phyloP scores from a whole-genome alignment of 37 sponge, comb jelly and placozoan genomes.

The Bolinopsis microptera region DNA sequence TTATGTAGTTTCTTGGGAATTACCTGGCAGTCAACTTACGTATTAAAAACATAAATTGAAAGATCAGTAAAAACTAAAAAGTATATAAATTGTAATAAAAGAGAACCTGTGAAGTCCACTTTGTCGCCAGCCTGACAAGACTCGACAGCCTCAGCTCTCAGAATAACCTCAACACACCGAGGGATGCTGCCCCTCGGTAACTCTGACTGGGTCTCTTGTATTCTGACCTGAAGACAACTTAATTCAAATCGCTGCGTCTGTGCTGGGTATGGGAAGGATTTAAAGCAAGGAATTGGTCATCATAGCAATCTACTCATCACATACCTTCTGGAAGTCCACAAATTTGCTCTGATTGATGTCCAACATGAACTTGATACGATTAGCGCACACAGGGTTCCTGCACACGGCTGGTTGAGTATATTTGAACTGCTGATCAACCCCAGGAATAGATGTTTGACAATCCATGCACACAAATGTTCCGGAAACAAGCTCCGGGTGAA shows the following conservation, averaged over 20 bases:
- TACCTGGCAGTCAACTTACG: no score
- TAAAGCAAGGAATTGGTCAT: neutral
- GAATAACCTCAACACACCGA: slow-evolving; percentile 88
- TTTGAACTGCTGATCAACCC: slow-evolving; percentile 98
- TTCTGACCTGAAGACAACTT: slow-evolving; percentile 71
- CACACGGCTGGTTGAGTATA: slow-evolving; percentile 95
- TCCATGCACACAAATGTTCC: slow-evolving; percentile 94
- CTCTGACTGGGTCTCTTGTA: slow-evolving; percentile 97
- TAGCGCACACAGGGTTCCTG: slow-evolving; percentile 85
- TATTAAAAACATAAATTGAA: no score
- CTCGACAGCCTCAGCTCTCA: slow-evolving; percentile 93
- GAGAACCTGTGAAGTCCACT: slow-evolving; percentile 97
- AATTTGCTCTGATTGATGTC: slow-evolving; percentile 81
- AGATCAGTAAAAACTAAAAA: no score
- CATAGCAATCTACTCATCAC: no score
- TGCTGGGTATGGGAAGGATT: neutral
- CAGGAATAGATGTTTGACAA: slow-evolving; percentile 85
- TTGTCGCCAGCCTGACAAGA: slow-evolving; percentile 94
- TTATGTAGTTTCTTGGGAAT: no score
- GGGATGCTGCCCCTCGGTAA: slow-evolving; percentile 95
- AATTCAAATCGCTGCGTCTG: neutral
- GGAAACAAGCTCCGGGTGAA: slow-evolving; percentile 93
- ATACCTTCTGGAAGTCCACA: slow-evolving; percentile 97
- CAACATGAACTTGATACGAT: slow-evolving; percentile 87
- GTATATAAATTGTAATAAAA: no score